Percentiles rank a stretch among this genome's conserved stretches.
phyloP scores from a whole-genome alignment of 2,888 invertebrate genomes.

The Acrobasis consociella region DNA sequence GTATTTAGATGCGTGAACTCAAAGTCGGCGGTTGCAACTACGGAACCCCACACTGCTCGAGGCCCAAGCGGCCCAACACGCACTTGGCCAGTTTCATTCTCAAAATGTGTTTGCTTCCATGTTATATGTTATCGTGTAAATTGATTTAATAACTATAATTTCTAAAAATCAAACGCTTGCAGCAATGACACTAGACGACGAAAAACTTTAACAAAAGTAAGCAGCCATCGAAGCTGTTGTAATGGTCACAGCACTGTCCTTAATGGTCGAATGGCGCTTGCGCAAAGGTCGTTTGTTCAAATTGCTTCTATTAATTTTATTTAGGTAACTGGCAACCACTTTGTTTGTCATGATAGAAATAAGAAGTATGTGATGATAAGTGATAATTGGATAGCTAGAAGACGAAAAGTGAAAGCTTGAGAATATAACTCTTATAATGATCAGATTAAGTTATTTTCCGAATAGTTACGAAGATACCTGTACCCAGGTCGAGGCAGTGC shows the following conservation, averaged over 20 bases:
- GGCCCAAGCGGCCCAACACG: too few relatives aligned
- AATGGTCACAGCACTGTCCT: slow-evolving; percentile 60
- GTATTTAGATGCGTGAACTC: too few relatives aligned
- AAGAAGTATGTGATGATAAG: slow-evolving; percentile 33
- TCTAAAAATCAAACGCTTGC: slow-evolving; percentile 41
- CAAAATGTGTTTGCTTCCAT: too few relatives aligned
- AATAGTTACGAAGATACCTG: slow-evolving; percentile 27
- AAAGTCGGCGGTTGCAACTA: too few relatives aligned
- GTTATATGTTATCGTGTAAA: too few relatives aligned
- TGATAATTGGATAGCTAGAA: slow-evolving; percentile 38
- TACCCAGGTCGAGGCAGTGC: background rate
- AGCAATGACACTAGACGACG: slow-evolving; percentile 37
- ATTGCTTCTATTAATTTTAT: slow-evolving; percentile 54
- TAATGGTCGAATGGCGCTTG: slow-evolving; percentile 67
- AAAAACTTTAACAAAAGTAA: slow-evolving; percentile 43
- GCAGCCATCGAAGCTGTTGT: slow-evolving; percentile 53
- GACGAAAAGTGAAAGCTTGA: slow-evolving; percentile 59
- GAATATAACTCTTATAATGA: slow-evolving; percentile 45
- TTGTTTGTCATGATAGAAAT: slow-evolving; percentile 37
- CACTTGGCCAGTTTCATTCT: too few relatives aligned
- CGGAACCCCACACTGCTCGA: too few relatives aligned
- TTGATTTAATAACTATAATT: slow-evolving; percentile 41
- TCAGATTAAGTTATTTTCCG: slow-evolving; percentile 40
- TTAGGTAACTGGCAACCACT: slow-evolving; percentile 44
- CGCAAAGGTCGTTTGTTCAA: slow-evolving; percentile 68